Conservation (phyloP, 1,140 invertebrate genomes). For the Macrocentrus cingulum region DNA sequence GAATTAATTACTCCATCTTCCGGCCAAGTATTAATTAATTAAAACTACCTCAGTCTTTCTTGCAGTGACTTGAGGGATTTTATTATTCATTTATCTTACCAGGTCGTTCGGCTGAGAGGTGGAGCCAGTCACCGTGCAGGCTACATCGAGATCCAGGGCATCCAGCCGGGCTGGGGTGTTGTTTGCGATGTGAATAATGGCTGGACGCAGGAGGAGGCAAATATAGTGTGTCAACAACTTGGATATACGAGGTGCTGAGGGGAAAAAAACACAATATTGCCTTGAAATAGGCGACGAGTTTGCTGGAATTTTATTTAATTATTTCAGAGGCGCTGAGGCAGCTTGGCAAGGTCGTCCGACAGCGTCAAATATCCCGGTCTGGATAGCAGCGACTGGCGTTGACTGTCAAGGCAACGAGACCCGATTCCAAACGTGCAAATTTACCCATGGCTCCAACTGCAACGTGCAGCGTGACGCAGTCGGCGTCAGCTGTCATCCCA, state of each 20-base stretch:
- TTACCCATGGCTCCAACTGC: slow-evolving; percentile 44
- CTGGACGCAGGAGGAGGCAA: slow-evolving; percentile 61
- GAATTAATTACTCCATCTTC: slow-evolving; percentile 41
- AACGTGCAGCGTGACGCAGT: slow-evolving; percentile 51
- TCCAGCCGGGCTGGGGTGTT: slow-evolving; percentile 57
- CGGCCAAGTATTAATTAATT: slow-evolving; percentile 42
- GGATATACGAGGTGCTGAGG: slow-evolving; percentile 57
- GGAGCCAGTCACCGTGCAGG: slow-evolving; percentile 58
- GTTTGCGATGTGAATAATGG: slow-evolving; percentile 57
- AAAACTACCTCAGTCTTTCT: slow-evolving; percentile 8
- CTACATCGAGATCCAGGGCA: slow-evolving; percentile 60
- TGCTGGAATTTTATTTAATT: slow-evolving; percentile 18
- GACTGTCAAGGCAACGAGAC: slow-evolving; percentile 60
- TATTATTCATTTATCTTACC: slow-evolving; percentile 31
- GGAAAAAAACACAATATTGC: slow-evolving; percentile 1
- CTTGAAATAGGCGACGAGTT: not conserved
- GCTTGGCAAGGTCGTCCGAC: slow-evolving; percentile 58
- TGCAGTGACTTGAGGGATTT: not conserved
- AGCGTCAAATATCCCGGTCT: slow-evolving; percentile 36
- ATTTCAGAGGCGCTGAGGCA: slow-evolving; percentile 58
- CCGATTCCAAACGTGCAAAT: slow-evolving; percentile 56
- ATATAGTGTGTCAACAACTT: slow-evolving; percentile 61
- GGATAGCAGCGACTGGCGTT: slow-evolving; percentile 52
- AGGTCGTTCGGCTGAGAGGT: slow-evolving; percentile 59
- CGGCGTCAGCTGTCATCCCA: slow-evolving; percentile 54